Base-by-base conservation (phyloP, 1,140 invertebrate species). In the Philopotamus ludificatus region DNA sequence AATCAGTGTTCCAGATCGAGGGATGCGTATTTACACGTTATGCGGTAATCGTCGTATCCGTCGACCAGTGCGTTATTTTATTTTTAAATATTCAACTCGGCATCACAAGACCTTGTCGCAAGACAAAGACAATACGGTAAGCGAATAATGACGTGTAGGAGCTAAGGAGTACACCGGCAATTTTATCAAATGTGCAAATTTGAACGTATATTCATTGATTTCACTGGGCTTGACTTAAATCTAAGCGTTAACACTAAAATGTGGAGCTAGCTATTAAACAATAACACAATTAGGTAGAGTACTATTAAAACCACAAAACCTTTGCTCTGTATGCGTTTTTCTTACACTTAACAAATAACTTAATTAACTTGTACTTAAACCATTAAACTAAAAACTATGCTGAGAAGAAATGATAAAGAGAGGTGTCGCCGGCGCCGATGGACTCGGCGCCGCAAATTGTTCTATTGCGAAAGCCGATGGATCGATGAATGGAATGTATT, bases 241-340 rank as follows among this genome's bases (percentile, higher is more conserved):
- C 28, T 34, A 34, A 34, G 12, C 28, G 4, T 34, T 34, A 34
- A 34, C 12, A 12, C 28, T 7, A 34, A 34, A 34, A 34, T 34
- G 28, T 34, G 12, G 28, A 34, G 4, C 4, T 22, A 63, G 54
- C 63, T 69, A 69, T 62, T 63, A 69, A 69, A 59, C 58, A 62
- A 69, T 69, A 69, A 69, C 67, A 69, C 59, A 58, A 65, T 51
- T 69, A 65, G 63, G 57, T 69, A 68, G 66, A 53, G 65, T 58
- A n/a, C n/a, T n/a, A 57, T 42, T 25, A 26, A 60, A 63, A 70
- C 67, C 67, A 70, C 67, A 70, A 70, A 63, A 70, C 67, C 64
- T 70, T 66, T 70, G 67, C 64, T 70, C 61, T 28, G 51, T 61
- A 49, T 58, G 15, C 15, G 21, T 15, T 60, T 58, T 58, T 55